Evolutionary conservation across 2,797 vertebrate genomes (phyloP).

Genomic region (Acrossocheilus fasciatus): DNA sequence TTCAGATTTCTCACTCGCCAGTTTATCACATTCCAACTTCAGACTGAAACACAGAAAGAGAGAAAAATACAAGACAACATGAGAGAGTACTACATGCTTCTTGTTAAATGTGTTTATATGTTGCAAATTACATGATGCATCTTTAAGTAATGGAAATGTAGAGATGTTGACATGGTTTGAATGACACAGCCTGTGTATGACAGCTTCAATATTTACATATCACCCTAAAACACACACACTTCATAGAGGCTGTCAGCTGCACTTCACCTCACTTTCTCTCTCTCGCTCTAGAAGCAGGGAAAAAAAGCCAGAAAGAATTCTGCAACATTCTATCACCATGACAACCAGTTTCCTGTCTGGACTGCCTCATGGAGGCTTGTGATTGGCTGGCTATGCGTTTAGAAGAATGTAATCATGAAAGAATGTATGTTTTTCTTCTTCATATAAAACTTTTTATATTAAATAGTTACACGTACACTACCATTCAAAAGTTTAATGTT

Average conservation of each 20-base stretch:
- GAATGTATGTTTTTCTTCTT: not conserved
- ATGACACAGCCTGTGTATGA: not conserved
- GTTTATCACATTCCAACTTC: constrained; percentile 95
- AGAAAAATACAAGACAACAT: not conserved
- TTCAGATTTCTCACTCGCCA: constrained; percentile 98
- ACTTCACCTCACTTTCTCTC: not conserved
- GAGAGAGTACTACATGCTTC: not conserved
- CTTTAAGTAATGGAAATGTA: not conserved
- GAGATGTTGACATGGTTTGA: not conserved
- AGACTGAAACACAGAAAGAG: constrained; percentile 65
- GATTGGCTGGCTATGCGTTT: constrained; percentile 34
- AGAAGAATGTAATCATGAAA: not conserved
- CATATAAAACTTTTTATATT: not conserved
- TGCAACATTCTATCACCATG: constrained; percentile 57
- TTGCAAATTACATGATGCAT: not conserved
- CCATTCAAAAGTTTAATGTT: not conserved
- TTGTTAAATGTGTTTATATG: not conserved
- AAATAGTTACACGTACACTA: not conserved
- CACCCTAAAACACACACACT: constrained; percentile 22
- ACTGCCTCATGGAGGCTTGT: not conserved
- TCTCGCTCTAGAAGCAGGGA: not conserved
- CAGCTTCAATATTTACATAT: constrained; percentile 55
- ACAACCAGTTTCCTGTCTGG: constrained; percentile 51
- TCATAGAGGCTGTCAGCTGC: constrained; percentile 19
- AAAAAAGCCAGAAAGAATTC: not conserved